Evolutionary conservation across 2,113 vertebrate genomes (phyloP).

Genomic region (Phylloscopus trochiloides): DNA sequence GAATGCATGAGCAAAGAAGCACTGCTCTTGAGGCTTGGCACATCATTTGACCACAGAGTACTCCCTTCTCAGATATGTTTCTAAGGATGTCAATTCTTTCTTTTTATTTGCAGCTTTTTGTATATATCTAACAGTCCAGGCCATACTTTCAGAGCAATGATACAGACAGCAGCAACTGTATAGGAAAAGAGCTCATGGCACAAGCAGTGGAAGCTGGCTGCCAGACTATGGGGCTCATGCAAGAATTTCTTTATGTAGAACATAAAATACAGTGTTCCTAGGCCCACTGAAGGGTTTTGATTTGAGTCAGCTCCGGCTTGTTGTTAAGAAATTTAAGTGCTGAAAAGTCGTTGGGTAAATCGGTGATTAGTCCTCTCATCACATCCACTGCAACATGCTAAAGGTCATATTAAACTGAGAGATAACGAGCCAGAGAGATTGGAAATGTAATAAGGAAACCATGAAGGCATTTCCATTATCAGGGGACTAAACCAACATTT

Average conservation of each 20-base stretch:
- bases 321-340: neutral
- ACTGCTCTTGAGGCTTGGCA: neutral
- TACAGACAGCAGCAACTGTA: neutral
- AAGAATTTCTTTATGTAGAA: neutral
- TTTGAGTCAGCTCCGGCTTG: neutral
- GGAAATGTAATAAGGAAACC: neutral
- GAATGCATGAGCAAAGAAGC: neutral
- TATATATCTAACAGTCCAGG: neutral
- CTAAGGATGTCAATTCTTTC: neutral
- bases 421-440: neutral
- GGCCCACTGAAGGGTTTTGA: neutral
- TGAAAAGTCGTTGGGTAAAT: neutral
- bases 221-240: neutral
- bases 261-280: neutral
- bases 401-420: neutral
- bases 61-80: neutral
- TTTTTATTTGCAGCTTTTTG: neutral
- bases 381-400: fast-evolving
- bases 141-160: neutral
- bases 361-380: neutral
- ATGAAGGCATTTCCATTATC: neutral
- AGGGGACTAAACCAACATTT: neutral
- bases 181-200: neutral
- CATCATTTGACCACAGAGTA: neutral
- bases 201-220: neutral